phyloP scores from a whole-genome alignment of 2,113 vertebrate genomes.

The Alectura lathami region DNA sequence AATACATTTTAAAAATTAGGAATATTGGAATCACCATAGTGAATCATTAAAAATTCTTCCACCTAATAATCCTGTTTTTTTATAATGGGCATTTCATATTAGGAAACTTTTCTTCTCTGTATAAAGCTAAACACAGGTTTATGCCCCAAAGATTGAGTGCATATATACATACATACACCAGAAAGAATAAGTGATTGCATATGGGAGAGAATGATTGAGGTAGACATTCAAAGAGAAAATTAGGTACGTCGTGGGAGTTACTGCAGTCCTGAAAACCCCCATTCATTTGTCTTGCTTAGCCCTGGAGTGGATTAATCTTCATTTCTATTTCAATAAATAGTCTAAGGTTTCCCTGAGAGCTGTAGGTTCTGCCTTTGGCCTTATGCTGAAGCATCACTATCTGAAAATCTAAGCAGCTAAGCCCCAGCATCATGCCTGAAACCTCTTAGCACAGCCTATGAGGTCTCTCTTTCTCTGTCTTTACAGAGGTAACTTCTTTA shows the following conservation, averaged over 20 bases:
- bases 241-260: constrained; percentile 5
- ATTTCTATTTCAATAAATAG: constrained; percentile 18
- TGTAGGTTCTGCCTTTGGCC: background rate
- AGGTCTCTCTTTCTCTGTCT: background rate
- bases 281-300: constrained; percentile 4
- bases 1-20: background rate
- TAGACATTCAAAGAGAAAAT: constrained; percentile 22
- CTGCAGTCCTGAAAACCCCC: background rate
- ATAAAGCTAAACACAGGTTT: background rate
- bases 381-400: background rate
- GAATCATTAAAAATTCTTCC: background rate
- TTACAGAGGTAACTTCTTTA: background rate
- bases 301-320: constrained; percentile 11
- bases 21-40: background rate
- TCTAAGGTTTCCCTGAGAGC: background rate
- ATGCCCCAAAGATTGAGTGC: constrained; percentile 8
- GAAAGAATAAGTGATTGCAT: background rate
- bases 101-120: background rate
- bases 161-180: background rate
- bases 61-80: background rate
- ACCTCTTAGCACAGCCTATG: background rate
- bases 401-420: background rate
- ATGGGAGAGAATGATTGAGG: background rate
- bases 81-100: background rate
- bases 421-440: background rate